Base-by-base conservation (phyloP, 2,797 vertebrate genomes). In the Champsocephalus esox region DNA sequence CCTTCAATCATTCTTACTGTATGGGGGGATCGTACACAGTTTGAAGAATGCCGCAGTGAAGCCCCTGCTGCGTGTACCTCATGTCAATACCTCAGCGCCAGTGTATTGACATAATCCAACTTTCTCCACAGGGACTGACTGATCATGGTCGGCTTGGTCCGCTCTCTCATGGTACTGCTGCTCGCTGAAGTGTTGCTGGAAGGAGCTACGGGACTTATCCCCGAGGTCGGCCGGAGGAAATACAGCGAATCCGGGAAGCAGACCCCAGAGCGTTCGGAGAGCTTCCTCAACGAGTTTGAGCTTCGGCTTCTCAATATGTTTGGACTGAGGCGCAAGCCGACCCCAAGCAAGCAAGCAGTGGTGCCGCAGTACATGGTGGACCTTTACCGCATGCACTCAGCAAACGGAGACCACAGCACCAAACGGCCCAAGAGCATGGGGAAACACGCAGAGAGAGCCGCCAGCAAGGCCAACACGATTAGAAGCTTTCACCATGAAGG, bases 401-500 rank as follows among this genome's bases (percentile, higher is more conserved):
- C 92, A 3, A 93, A 92, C 78, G 96, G 95, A 78, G 96, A 96
- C 80, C 96, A 95, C 92, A 95, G 94, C 67, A 87, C 93, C n/a
- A 95, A 95, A 64, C 89, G 96, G 41, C 90, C 94, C 81, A 93
- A 87, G 86, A 93, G 92, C 87, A 95, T 96, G 85, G 96, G 96
- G 86, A 96, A 88, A 73, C 95, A 96, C 82, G 94, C 96, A 84
- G 97, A 97, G 92, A 94, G 94, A 83, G 96, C 96, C 32, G 95
- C 96, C 92, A 99, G 98, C 95, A 96, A 93, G 75, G 97, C 98
- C 91, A 99, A 98, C 94, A 99, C 97, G 24, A 97, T 99, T 89
- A 96, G 98, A 93, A 98, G 97, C 93, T 99, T 99, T 95, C 97
- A 98, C 93, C 98, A 99, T 76, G 98, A 99, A 97, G 98, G 98